Evolutionary conservation across 2,888 invertebrate species (phyloP), one percentile per base, ranked within the genome.

Genomic region (Ernsta delagoae): DNA sequence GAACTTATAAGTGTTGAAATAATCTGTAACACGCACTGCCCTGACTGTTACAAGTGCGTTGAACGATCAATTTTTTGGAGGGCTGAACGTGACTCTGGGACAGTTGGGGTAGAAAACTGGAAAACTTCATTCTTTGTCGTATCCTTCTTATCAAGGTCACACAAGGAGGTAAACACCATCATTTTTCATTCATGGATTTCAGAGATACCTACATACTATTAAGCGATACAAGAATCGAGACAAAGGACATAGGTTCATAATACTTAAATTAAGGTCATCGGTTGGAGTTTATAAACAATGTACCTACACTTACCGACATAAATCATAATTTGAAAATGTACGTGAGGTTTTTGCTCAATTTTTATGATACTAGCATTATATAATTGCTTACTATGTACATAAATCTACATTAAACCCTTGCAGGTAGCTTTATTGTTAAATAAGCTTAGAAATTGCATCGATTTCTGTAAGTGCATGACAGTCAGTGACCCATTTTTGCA

Each of bases 401-500:
- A 16, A 1, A 16, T 16, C 16, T 16, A 16, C 16, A 1, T 16
- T 16, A 0, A 1, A 16, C 16, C 16, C 16, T 16, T 16, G 16
- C 16, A 16, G 16, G 16, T 16, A 16, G 16, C 16, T 16, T 16
- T 12, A 24, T 24, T 24, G 24, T 24, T 53, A 24, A 53, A 9
- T 24, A 34, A 56, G n/a, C 4, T n/a, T 9, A 56, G 54, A 59
- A 83, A 83, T 85, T 86, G 82, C 85, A 86, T 86, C 83, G 85
- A 86, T 85, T 87, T 77, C 78, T 84, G 82, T 39, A 80, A 82
- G 83, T 88, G 87, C 84, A 88, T 83, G 83, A 82, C 85, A 86
- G 79, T 79, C 79, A 80, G 85, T 91, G 92, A 90, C 92, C 91
- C 85, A 91, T 90, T 91, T 92, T 87, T 84, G 81, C 83, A 86